Percentiles rank a stretch among this genome's conserved stretches.
Evolutionary conservation across 2,797 vertebrate species (phyloP).

Genomic region (Lutjanus campechanus): DNA sequence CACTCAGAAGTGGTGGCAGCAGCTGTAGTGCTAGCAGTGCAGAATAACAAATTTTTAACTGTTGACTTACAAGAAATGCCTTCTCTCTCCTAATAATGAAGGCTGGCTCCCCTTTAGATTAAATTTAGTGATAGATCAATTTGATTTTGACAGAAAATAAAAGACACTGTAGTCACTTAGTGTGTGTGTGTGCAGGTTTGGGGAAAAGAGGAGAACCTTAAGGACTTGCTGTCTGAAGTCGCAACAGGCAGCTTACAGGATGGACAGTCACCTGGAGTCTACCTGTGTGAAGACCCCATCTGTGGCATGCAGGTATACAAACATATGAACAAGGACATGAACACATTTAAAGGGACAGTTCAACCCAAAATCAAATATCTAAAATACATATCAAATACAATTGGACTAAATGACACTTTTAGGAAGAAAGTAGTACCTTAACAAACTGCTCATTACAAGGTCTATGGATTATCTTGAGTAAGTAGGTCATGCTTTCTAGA

Average conservation of each 20-base stretch:
- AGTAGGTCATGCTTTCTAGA: no score
- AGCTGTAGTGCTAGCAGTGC: neutral
- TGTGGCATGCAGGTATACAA: constrained; percentile 95
- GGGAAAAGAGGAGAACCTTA: constrained; percentile 98
- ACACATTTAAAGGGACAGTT: neutral
- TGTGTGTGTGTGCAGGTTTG: constrained; percentile 84
- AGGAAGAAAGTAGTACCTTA: no score
- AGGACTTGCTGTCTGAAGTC: constrained; percentile 95
- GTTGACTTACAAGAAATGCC: neutral
- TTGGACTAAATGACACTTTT: no score
- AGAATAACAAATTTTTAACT: neutral
- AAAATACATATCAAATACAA: no score
- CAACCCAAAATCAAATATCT: no score
- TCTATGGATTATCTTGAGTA: no score
- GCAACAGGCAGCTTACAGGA: constrained; percentile 97
- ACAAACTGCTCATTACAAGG: no score
- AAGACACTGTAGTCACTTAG: neutral
- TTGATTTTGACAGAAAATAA: constrained; percentile 3
- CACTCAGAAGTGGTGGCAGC: neutral
- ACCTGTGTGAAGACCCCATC: constrained; percentile 98
- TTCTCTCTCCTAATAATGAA: neutral
- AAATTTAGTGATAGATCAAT: neutral
- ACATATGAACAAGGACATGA: neutral
- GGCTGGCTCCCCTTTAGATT: neutral
- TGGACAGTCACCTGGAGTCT: constrained; percentile 97